phyloP scores from a whole-genome alignment of 2,113 vertebrate genomes.

The Glaucidium brasilianum region DNA sequence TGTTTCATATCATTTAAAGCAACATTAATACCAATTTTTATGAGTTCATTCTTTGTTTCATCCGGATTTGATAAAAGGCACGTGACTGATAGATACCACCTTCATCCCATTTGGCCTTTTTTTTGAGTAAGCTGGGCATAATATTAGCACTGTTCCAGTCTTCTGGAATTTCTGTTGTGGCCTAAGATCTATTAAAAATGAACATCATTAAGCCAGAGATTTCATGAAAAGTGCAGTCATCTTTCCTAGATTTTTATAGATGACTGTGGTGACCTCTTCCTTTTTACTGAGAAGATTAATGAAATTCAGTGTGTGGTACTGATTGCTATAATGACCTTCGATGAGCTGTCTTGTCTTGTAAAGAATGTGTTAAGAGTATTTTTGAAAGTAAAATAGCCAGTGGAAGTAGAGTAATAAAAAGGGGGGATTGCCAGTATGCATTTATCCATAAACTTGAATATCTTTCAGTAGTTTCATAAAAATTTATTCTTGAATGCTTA shows the following conservation, averaged over 20 bases:
- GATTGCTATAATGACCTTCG: constrained; percentile 13
- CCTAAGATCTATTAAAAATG: constrained; percentile 42
- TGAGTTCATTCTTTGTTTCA: neutral
- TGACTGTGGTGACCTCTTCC: neutral
- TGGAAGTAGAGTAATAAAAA: neutral
- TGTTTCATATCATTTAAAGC: neutral
- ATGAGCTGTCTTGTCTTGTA: constrained; percentile 8
- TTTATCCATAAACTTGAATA: neutral
- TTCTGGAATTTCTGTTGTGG: constrained; percentile 39
- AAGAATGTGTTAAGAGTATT: neutral
- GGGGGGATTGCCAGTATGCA: neutral
- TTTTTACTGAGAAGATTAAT: constrained; percentile 16
- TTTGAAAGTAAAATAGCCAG: neutral
- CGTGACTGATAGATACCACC: neutral
- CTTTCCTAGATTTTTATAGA: constrained; percentile 12
- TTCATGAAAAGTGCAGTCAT: constrained; percentile 2
- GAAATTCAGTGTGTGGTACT: neutral
- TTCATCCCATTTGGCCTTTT: neutral
- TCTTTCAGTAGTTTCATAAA: neutral
- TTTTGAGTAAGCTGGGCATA: neutral
- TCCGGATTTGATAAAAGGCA: neutral
- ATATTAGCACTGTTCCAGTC: neutral
- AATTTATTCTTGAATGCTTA: neutral
- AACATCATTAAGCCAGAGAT: neutral
- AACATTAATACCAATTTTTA: neutral